Evolutionary conservation across 1,140 invertebrate species (phyloP).

Genomic region (Polypedilum vanderplanki): DNA sequence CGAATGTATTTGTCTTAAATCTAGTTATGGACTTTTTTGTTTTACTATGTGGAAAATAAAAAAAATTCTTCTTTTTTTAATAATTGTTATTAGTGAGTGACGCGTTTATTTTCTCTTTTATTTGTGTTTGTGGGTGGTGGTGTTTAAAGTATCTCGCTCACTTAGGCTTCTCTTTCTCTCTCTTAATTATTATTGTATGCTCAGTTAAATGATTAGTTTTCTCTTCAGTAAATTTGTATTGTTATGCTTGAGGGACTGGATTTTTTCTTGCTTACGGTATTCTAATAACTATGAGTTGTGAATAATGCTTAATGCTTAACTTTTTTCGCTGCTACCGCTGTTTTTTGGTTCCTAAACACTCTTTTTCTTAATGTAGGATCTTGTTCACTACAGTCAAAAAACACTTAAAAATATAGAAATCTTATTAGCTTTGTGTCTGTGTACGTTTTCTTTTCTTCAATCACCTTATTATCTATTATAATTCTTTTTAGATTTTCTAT

Average conservation of each 20-base stretch:
- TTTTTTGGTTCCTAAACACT: slow-evolving; percentile 8
- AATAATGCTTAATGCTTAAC: slow-evolving; percentile 1
- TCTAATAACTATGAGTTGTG: slow-evolving; percentile 18
- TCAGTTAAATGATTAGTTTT: slow-evolving; percentile 8
- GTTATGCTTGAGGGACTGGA: slow-evolving; percentile 16
- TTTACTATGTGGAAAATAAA: neutral
- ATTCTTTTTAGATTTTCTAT: slow-evolving; percentile 1
- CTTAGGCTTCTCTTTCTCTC: neutral
- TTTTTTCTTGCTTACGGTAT: slow-evolving; percentile 18
- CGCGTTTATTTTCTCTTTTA: neutral
- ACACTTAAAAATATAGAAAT: slow-evolving; percentile 28
- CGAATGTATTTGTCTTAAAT: neutral
- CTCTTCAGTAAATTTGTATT: slow-evolving; percentile 1
- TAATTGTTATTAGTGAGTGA: neutral
- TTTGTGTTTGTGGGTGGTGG: no score
- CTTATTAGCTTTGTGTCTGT: slow-evolving; percentile 28
- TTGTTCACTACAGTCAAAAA: neutral
- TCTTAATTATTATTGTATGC: slow-evolving; percentile 14
- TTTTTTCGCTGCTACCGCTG: neutral
- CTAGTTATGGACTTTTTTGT: slow-evolving; percentile 4
- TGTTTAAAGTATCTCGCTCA: neutral
- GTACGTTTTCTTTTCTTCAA: slow-evolving; percentile 25
- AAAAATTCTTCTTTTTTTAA: neutral
- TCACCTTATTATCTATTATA: neutral
- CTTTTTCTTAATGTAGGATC: neutral